Evolutionary conservation across 2,797 vertebrate genomes (phyloP).

Genomic region (Sebastes jordani): DNA sequence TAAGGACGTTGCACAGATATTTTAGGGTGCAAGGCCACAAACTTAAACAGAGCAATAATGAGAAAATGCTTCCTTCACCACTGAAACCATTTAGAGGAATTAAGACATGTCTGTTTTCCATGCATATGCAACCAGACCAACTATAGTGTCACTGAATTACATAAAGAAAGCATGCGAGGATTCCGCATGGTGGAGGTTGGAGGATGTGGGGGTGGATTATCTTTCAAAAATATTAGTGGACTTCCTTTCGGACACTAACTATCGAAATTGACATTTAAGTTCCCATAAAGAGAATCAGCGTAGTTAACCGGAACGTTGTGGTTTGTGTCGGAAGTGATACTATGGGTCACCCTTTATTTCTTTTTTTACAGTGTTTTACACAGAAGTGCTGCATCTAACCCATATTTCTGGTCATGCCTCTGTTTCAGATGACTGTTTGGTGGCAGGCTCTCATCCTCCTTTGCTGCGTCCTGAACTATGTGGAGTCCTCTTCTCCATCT

Average conservation of each 20-base stretch:
- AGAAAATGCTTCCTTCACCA: slow-evolving; percentile 1
- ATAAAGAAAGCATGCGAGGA: background rate
- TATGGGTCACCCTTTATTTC: background rate
- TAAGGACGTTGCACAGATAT: background rate
- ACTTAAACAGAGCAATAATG: background rate
- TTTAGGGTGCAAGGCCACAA: background rate
- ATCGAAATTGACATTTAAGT: background rate
- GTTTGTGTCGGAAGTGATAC: background rate
- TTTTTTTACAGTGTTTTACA: background rate
- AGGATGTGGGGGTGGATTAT: background rate
- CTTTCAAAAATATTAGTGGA: slow-evolving; percentile 16
- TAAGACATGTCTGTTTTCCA: background rate
- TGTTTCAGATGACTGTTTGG: slow-evolving; percentile 69
- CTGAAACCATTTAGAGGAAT: slow-evolving; percentile 35
- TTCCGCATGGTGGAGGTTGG: background rate
- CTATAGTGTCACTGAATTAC: background rate
- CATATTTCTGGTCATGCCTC: background rate
- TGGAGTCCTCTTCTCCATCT: slow-evolving; percentile 27
- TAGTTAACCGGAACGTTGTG: background rate
- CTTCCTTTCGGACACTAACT: background rate
- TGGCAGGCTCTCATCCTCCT: slow-evolving; percentile 45
- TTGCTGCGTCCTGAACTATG: slow-evolving; percentile 35
- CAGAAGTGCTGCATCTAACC: background rate
- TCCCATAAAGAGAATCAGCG: background rate
- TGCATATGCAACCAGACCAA: background rate